phyloP scores from a whole-genome alignment of 1,140 invertebrate species.

The Pseudomyrmex cubaensis region DNA sequence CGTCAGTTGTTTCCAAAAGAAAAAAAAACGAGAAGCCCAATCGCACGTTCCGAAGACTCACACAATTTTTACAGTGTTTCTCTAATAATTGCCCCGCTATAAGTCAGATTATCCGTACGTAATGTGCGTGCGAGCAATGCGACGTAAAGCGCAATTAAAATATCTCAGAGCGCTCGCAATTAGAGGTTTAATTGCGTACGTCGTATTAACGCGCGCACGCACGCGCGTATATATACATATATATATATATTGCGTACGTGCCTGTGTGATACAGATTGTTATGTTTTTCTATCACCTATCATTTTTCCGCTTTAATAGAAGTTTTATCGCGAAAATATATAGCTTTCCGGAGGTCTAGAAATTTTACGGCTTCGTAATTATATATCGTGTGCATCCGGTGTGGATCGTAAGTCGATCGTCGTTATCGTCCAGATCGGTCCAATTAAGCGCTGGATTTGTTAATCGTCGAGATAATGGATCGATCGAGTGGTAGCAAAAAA shows the following conservation, averaged over 20 bases:
- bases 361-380: conserved; percentile 50
- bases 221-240: too few species aligned
- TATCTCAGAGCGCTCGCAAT: conserved; percentile 17
- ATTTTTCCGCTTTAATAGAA: conserved; percentile 30
- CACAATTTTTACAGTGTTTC: not conserved
- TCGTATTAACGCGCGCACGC: not conserved
- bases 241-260: too few species aligned
- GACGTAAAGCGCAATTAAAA: not conserved
- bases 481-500: conserved; percentile 10
- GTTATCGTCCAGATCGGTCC: conserved; percentile 44
- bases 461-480: conserved; percentile 44
- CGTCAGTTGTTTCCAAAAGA: not conserved
- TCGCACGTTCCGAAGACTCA: not conserved
- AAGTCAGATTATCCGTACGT: not conserved
- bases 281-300: not conserved
- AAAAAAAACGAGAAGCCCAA: not conserved
- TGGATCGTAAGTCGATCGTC: conserved; percentile 46
- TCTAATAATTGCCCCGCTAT: conserved; percentile 1
- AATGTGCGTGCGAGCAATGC: too few species aligned
- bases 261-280: too few species aligned
- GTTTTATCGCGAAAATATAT: conserved; percentile 14
- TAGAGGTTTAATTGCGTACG: conserved; percentile 13
- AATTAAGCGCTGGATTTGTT: conserved; percentile 50
- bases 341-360: conserved; percentile 20
- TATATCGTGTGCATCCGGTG: conserved; percentile 11